Base-by-base conservation (phyloP, 2,888 invertebrate species). In the Zonitis immaculata region DNA sequence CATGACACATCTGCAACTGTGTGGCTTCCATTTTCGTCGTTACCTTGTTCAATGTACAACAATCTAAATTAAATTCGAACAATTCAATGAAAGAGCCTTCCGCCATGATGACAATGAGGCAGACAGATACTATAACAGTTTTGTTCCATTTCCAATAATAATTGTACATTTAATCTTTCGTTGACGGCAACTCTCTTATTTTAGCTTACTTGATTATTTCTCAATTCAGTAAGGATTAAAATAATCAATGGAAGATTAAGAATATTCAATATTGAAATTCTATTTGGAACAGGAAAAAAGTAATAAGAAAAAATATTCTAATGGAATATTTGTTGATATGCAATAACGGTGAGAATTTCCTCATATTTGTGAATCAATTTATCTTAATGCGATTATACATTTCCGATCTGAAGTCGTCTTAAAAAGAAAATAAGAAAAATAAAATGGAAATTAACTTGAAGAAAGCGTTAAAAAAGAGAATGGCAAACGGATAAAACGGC, bases 321-420 rank as follows among this genome's bases (percentile, higher is more conserved):
- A n/a, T 25, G 42, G 18, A 25, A 32, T 25, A 47, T 47, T 47
- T 22, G 25, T 14, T 22, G 20, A 49, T 22, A 45, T 27, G 49
- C 53, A 53, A 53, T 53, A 53, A 53, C 42, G 46, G 54, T 3
- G 62, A 58, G 61, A 64, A 61, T 63, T 44, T 61, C 61, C 63
- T 64, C 62, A 63, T 63, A 65, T 60, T 65, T 54, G 54, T 42
- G 52, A 63, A 63, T 65, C 63, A 63, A 65, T 65, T 63, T 62
- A 65, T 62, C 63, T 59, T 65, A 65, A 65, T 65, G 58, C 65
- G 60, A 65, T 65, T 63, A 63, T 63, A 61, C 56, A 57, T 61
- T 47, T 56, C 57, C 57, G 57, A 57, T 57, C 54, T 27, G 28
- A 27, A 9, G 45, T 12, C 26, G 45, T 28, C 18, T n/a, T n/a